phyloP scores from a whole-genome alignment of 2,888 invertebrate species.

The Mythimna albipuncta region DNA sequence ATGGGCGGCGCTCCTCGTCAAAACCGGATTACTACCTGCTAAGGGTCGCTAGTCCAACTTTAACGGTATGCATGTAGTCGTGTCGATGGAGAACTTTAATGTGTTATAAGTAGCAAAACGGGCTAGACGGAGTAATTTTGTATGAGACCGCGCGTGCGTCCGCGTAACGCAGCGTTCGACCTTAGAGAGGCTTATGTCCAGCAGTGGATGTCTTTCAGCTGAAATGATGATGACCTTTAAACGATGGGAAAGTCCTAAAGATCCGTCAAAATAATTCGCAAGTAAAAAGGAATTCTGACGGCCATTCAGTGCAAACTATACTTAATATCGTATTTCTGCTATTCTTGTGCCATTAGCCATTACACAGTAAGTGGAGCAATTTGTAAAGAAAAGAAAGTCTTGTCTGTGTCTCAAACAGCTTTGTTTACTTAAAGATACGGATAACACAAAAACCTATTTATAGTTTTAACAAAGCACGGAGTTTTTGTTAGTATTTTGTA shows the following conservation, averaged over 20 bases:
- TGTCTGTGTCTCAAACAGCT: conserved; percentile 28
- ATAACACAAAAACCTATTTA: conserved; percentile 71
- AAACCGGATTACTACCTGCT: too few species aligned
- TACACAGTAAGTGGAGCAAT: conserved; percentile 37
- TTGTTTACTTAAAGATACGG: conserved; percentile 45
- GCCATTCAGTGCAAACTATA: conserved; percentile 25
- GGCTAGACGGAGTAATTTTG: too few species aligned
- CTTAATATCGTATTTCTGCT: conserved; percentile 32
- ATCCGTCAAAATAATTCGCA: conserved; percentile 18
- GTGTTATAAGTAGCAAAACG: too few species aligned
- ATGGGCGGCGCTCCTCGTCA: too few species aligned
- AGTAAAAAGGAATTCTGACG: conserved; percentile 5
- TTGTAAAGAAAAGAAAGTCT: conserved; percentile 57
- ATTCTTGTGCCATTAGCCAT: conserved; percentile 36
- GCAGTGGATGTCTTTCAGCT: too few species aligned
- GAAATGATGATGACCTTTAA: conserved; percentile 7
- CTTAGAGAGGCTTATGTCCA: too few species aligned
- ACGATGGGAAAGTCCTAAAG: conserved; percentile 10
- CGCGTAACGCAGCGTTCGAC: too few species aligned
- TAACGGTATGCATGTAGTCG: too few species aligned
- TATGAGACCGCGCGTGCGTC: too few species aligned
- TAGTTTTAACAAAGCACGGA: conserved; percentile 67
- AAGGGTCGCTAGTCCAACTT: too few species aligned
- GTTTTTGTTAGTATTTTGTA: conserved; percentile 56
- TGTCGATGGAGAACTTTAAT: too few species aligned